Evolutionary conservation across 2,888 invertebrate genomes (phyloP).

Genomic region (Brenthis hecate): DNA sequence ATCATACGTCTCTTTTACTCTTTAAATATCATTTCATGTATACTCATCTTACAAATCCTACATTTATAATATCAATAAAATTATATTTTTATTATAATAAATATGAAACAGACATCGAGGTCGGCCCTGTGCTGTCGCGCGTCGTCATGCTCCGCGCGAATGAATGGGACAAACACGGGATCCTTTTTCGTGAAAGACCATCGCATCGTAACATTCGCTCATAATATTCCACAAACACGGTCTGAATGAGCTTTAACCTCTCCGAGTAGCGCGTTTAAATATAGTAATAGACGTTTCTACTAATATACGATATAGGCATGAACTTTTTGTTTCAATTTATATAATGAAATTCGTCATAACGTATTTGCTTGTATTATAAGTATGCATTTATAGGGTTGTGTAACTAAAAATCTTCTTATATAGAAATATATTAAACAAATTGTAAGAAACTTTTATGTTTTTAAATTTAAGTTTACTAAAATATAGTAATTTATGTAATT

Average conservation of each 20-base stretch:
- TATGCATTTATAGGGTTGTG: too few relatives aligned
- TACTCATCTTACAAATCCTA: too few relatives aligned
- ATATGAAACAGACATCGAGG: conserved; percentile 31
- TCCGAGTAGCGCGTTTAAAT: conserved; percentile 26
- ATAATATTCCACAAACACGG: conserved; percentile 43
- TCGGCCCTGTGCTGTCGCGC: conserved; percentile 56
- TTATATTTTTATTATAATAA: neutral
- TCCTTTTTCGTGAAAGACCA: conserved; percentile 71
- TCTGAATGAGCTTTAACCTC: conserved; percentile 35
- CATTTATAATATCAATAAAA: too few relatives aligned
- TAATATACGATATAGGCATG: neutral
- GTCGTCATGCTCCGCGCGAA: conserved; percentile 65
- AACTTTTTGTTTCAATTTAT: conserved; percentile 5
- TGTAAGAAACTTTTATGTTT: too few relatives aligned
- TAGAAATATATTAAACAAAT: too few relatives aligned
- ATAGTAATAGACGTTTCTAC: conserved; percentile 14
- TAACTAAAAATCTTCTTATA: too few relatives aligned
- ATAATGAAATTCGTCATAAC: neutral
- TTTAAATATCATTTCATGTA: too few relatives aligned
- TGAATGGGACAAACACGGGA: conserved; percentile 63
- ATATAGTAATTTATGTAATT: too few relatives aligned
- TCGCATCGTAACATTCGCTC: conserved; percentile 47
- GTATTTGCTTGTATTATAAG: too few relatives aligned
- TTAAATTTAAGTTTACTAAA: too few relatives aligned
- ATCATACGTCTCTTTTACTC: too few relatives aligned